Base-by-base conservation (phyloP, 2,888 invertebrate species). In the Ashinkailepas kermadecensis region DNA sequence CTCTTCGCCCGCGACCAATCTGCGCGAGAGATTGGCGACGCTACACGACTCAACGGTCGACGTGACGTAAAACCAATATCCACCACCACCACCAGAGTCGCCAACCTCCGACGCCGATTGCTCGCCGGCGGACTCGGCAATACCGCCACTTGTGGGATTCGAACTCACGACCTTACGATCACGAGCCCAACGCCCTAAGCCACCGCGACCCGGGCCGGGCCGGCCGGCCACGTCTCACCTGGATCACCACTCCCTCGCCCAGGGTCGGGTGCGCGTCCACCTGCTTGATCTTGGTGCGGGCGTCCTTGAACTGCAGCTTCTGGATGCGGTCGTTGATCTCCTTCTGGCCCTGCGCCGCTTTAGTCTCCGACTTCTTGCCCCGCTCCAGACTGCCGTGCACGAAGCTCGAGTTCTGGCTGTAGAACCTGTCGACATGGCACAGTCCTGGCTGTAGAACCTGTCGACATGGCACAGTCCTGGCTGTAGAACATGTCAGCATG, bases 231-330 rank as follows among this genome's bases (percentile, higher is more conserved):
- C 56, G n/a, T 82, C 80, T 84, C 87, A 91, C 91, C 91, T 97
- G 97, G 84, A 98, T 96, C 84, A 98, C 97, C 86, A 98, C 96
- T 83, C 96, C 97, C 88, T 93, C 93, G 85, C 94, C 95, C 82
- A 98, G 91, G 81, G 98, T 98, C 58, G 95, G 94, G 88, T 96
- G 96, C 81, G 96, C 94, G 89, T 97, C 97, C 84, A 98, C 97
- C 90, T 97, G 97, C 84, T 94, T 94, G 87, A 98, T 98, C 90
- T 97, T 98, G 80, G 98, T 96, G 90, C 97, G 97, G 88, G 98
- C 98, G 89, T 98, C 97, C 82, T 93, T 92, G 89, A 98, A 98
- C 89, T 96, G 95, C 86, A 98, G 90, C 87, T 96, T 95, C 88
- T 96, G 94, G 85, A 99, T 97, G 87, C 95, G 94, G 88, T 95